Percentiles rank a stretch among this genome's conserved stretches.
phyloP scores from a whole-genome alignment of 2,888 invertebrate species.

The Prosapia bicincta region DNA sequence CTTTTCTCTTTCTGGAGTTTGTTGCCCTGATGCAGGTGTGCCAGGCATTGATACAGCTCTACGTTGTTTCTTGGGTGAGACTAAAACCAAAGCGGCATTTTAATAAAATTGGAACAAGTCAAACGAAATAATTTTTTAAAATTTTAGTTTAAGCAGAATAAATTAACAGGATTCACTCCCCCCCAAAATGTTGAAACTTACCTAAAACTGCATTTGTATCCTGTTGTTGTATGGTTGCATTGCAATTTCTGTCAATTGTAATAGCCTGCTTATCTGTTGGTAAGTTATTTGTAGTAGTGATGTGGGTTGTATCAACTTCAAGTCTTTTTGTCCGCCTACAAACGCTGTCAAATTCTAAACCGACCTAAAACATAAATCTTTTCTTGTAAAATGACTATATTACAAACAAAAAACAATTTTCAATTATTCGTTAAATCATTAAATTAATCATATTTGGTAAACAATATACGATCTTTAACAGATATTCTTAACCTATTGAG shows the following conservation, averaged over 20 bases:
- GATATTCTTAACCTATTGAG: too few species aligned
- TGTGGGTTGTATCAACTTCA: slow-evolving; percentile 16
- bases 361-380: neutral
- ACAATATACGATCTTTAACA: too few species aligned
- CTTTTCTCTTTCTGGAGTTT: slow-evolving; percentile 29
- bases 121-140: too few species aligned
- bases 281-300: slow-evolving; percentile 17
- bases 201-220: slow-evolving; percentile 35
- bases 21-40: slow-evolving; percentile 36
- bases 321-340: slow-evolving; percentile 27
- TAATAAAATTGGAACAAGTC: too few species aligned
- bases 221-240: slow-evolving; percentile 52
- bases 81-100: slow-evolving; percentile 37
- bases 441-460: too few species aligned
- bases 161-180: too few species aligned
- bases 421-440: too few species aligned
- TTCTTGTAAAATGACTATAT: neutral
- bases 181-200: too few species aligned
- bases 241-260: slow-evolving; percentile 61
- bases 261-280: slow-evolving; percentile 36
- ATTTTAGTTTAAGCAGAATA: too few species aligned
- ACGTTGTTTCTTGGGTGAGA: slow-evolving; percentile 49
- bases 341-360: slow-evolving; percentile 15
- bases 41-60: slow-evolving; percentile 50
- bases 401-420: too few species aligned